Evolutionary conservation across 2,888 invertebrate genomes (phyloP), one percentile per base, ranked within the genome.

Genomic region (Frankliniella fusca): DNA sequence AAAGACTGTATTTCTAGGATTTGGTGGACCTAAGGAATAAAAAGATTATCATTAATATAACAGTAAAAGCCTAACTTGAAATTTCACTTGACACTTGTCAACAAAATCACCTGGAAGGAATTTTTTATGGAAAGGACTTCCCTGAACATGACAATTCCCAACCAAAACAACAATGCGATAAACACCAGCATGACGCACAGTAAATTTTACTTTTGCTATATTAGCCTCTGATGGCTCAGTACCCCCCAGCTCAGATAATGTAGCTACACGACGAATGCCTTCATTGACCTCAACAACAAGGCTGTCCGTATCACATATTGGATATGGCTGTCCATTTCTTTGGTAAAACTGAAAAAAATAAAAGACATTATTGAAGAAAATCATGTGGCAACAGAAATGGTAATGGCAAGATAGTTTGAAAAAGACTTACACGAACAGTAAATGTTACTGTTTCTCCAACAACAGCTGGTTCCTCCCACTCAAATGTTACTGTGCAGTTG

Each of bases 381-480:
- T 5, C 3, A 76, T 27, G 12, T 8, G 23, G 7, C 0, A 61
- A 11, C 3, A 15, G 18, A 48, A 48, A 48, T 81, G 48, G 38
- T 76, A 27, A 80, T 28, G 5, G 48, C 20, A 20, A 48, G 28
- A 38, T 48, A 49, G 23, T 81, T 38, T n/a, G n/a, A 23, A 50
- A 9, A 48, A 18, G 81, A 82, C 86, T 86, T 87, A 92, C 92
- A 88, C 91, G 90, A 85, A 97, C 94, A 83, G 93, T 94, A 89
- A 97, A 97, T 87, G 95, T 95, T 92, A 97, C 95, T 54, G 96
- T 96, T 88, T 94, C 95, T 80, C 97, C 97, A 48, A 97, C 97
- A 20, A 92, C 90, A 86, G 95, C 93, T 27, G 97, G 97, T 88
- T 97, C 97, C 84, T 93, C 92, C 97, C 97, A 97, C 86, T 96